Evolutionary conservation across 2,113 vertebrate species (phyloP).

Genomic region (Polypterus senegalus): DNA sequence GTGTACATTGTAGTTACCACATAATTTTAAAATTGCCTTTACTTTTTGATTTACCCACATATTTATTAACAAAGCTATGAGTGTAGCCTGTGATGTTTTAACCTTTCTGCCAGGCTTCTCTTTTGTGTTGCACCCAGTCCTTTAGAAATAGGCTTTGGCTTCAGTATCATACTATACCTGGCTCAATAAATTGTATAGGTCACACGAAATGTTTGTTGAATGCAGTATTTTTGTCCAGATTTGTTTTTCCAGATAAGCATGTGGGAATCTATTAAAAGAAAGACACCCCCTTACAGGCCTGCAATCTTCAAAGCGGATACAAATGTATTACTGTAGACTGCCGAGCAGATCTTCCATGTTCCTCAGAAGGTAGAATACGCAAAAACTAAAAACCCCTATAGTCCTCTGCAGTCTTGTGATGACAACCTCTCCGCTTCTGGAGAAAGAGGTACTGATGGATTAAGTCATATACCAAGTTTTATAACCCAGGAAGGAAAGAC

Average conservation of each 20-base stretch:
- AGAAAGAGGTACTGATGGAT: slow-evolving; percentile 13
- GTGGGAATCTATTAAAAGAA: slow-evolving; percentile 75
- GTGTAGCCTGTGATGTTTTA: too few species aligned
- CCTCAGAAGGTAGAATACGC: slow-evolving; percentile 42
- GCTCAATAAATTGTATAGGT: too few species aligned
- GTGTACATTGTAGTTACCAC: too few species aligned
- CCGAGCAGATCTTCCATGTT: slow-evolving; percentile 66
- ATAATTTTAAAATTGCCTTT: too few species aligned
- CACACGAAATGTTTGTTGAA: too few species aligned
- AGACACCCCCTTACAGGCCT: slow-evolving; percentile 32
- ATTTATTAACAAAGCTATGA: too few species aligned
- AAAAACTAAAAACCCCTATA: slow-evolving; percentile 41
- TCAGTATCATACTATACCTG: too few species aligned
- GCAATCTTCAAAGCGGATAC: slow-evolving; percentile 29
- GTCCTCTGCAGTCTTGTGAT: slow-evolving; percentile 64
- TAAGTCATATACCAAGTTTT: background rate
- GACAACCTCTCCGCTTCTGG: slow-evolving; percentile 23
- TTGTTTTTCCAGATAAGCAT: slow-evolving; percentile 60
- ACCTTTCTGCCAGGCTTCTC: too few species aligned
- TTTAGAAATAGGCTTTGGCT: too few species aligned
- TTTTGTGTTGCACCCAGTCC: too few species aligned
- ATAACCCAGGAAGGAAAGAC: slow-evolving; percentile 11
- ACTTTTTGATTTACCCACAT: too few species aligned
- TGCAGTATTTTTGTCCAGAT: too few species aligned
- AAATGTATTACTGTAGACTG: slow-evolving; percentile 34